Evolutionary conservation across 2,797 vertebrate species (phyloP).

Genomic region (Sitta carolinensis): DNA sequence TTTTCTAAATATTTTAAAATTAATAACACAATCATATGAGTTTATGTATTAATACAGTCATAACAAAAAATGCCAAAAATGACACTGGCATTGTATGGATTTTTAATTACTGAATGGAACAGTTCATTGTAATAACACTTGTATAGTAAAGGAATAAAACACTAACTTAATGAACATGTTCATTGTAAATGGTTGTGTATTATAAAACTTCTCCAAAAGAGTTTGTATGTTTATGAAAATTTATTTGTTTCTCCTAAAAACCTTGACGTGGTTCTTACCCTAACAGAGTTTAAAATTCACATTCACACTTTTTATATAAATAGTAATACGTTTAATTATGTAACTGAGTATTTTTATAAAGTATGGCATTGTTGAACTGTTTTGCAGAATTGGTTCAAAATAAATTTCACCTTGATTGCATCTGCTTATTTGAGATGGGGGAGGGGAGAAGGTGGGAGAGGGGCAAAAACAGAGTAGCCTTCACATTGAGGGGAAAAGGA

Average conservation of each 20-base stretch:
- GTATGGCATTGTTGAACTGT: conserved; percentile 72
- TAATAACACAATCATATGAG: conserved; percentile 69
- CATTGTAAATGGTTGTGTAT: conserved; percentile 78
- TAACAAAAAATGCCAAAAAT: conserved; percentile 70
- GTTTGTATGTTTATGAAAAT: conserved; percentile 75
- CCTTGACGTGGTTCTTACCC: conserved; percentile 72
- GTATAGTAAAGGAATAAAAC: conserved; percentile 89
- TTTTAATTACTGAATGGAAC: conserved; percentile 84
- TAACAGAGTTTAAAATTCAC: conserved; percentile 72
- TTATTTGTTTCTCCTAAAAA: conserved; percentile 72
- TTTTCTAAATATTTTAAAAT: conserved; percentile 77
- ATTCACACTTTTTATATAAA: conserved; percentile 75
- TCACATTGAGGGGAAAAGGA: background rate
- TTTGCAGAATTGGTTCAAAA: conserved; percentile 77
- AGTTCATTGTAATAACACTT: conserved; percentile 80
- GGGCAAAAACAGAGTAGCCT: background rate
- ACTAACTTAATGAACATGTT: conserved; percentile 80
- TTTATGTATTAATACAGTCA: conserved; percentile 75
- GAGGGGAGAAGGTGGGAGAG: background rate
- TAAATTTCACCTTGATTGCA: conserved; percentile 75
- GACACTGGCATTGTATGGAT: conserved; percentile 75
- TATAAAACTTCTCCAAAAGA: conserved; percentile 75
- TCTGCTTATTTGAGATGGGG: conserved; percentile 34
- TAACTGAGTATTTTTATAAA: conserved; percentile 81
- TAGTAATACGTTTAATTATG: conserved; percentile 72